Evolutionary conservation across 2,113 vertebrate species (phyloP).

Genomic region (Azemiops feae): DNA sequence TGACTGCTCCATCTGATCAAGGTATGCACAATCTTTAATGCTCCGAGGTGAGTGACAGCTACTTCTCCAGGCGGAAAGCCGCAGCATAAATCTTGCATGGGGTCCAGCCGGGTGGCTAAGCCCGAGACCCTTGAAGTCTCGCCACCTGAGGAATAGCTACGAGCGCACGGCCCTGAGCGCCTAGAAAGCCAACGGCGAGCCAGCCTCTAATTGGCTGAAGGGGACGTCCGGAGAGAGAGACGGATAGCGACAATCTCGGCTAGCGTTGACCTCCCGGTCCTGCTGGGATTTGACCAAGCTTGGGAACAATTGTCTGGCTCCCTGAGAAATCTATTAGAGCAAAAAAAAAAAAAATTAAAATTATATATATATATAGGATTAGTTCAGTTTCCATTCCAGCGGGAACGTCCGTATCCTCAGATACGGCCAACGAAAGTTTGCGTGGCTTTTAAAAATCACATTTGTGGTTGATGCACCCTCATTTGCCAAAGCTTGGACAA

Average conservation of each 20-base stretch:
- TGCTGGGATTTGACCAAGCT: constrained; percentile 12
- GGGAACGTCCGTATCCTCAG: not conserved
- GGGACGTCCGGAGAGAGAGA: constrained; percentile 20
- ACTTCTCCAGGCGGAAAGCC: not conserved
- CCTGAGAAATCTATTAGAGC: constrained; percentile 53
- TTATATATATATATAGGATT: not conserved
- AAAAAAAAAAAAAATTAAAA: constrained; percentile 7
- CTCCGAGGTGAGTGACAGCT: not conserved
- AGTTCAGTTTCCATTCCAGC: not conserved
- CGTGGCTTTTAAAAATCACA: fast-evolving
- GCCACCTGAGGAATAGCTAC: constrained; percentile 31
- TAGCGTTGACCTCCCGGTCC: constrained; percentile 24
- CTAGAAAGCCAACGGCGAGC: constrained; percentile 25
- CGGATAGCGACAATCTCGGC: constrained; percentile 8
- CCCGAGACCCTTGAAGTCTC: constrained; percentile 10
- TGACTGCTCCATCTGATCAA: not conserved
- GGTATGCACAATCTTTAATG: not conserved
- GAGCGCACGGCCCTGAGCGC: constrained; percentile 40
- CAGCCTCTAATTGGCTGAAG: constrained; percentile 44
- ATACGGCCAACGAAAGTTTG: not conserved
- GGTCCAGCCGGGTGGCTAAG: not conserved
- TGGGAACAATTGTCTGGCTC: constrained; percentile 36
- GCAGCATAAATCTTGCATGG: constrained; percentile 26
- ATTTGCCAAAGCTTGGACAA: no score
- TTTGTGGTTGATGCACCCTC: no score